A percentile compares a stretch with the other conserved stretches of the same genome.
phyloP scores from a whole-genome alignment of 2,113 vertebrate genomes.

The human (Homo sapiens) region DNA sequence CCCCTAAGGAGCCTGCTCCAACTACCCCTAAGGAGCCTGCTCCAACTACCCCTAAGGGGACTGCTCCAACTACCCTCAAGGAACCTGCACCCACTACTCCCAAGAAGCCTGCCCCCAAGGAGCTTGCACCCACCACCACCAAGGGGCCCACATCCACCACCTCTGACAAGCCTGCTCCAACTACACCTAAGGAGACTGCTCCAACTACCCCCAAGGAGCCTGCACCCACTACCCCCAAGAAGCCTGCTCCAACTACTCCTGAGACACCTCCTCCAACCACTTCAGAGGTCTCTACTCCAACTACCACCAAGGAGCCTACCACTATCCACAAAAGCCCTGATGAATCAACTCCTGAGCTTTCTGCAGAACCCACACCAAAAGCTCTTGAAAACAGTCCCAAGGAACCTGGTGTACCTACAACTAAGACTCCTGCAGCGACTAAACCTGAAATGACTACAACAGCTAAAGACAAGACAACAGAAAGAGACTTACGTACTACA shows the following conservation, averaged over 20 bases:
- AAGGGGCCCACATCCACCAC: background rate
- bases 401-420: slow-evolving; percentile 3
- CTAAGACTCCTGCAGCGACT: slow-evolving; percentile 30
- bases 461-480: slow-evolving; percentile 41
- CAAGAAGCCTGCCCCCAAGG: background rate
- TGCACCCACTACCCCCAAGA: background rate
- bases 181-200: too few species aligned
- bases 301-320: background rate
- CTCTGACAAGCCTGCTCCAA: too few species aligned
- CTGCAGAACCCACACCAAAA: slow-evolving; percentile 12
- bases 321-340: background rate
- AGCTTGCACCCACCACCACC: background rate
- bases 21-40: background rate
- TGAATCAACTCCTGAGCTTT: slow-evolving; percentile 20
- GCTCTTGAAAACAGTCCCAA: background rate
- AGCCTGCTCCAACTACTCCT: background rate
- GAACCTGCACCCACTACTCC: background rate
- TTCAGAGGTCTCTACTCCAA: background rate
- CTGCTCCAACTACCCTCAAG: background rate
- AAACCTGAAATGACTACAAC: slow-evolving; percentile 6
- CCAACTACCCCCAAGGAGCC: background rate
- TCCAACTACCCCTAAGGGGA: background rate
- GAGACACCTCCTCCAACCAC: background rate
- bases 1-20: background rate
- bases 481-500: background rate